A percentile compares a stretch with the other conserved stretches of the same genome.
These are phyloP conservation scores for Gambusia holbrooki DNA, from an alignment of 2,113 vertebrate genomes.

Conservation along the genomic window DNA sequence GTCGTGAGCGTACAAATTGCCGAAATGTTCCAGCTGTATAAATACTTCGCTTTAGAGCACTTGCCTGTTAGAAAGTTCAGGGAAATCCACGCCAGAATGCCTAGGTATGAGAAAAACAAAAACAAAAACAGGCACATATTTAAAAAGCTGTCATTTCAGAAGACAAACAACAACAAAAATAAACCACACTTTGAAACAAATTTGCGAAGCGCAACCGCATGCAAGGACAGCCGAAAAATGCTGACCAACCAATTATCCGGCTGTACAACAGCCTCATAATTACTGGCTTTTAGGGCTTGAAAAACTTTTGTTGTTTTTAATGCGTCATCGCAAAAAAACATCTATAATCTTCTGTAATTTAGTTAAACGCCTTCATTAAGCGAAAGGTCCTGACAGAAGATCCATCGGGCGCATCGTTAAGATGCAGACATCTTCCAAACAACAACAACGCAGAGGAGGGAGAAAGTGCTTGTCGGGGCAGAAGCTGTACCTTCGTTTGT, in stretches of 20 bases:
- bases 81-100: slow-evolving; percentile 95
- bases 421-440: slow-evolving; percentile 2
- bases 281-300: slow-evolving; percentile 36
- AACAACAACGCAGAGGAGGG: neutral
- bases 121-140: slow-evolving; percentile 10
- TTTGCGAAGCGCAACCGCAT: slow-evolving; percentile 2
- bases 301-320: slow-evolving; percentile 34
- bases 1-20: neutral
- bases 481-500: slow-evolving; percentile 87
- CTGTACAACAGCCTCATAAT: slow-evolving; percentile 50
- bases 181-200: slow-evolving; percentile 18
- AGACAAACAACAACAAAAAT: neutral
- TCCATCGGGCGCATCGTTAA: neutral
- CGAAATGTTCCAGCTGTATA: neutral
- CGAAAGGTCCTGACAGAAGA: slow-evolving; percentile 17
- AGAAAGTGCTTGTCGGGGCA: slow-evolving; percentile 12
- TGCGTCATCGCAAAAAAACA: slow-evolving; percentile 54
- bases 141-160: slow-evolving; percentile 37
- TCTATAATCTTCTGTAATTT: slow-evolving; percentile 49
- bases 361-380: slow-evolving; percentile 41
- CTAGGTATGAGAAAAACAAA: slow-evolving; percentile 69
- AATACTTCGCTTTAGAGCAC: neutral
- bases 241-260: slow-evolving; percentile 63
- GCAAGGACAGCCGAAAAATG: slow-evolving; percentile 28
- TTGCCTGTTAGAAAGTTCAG: slow-evolving; percentile 95